Evolutionary conservation across 1,140 invertebrate genomes (phyloP), one percentile per base, ranked within the genome.

Genomic region (Pantala flavescens): DNA sequence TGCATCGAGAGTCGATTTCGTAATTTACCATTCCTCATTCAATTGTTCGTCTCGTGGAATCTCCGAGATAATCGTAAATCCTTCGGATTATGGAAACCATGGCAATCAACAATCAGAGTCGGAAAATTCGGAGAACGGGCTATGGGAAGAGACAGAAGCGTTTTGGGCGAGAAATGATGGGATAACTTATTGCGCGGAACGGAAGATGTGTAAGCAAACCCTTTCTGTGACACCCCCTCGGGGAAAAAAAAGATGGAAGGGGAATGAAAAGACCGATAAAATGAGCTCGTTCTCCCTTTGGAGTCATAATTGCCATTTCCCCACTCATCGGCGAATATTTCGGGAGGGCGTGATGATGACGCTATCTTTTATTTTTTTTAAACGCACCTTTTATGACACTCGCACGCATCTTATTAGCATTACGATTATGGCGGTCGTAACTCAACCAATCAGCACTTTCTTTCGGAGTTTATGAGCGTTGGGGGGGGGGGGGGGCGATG

Each of bases 321-420:
- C 49, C 49, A 3, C 49, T 63, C 49, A 63, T 63, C 12, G 49
- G 49, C 49, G 49, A 63, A 12, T 16, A 7, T 19, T 63, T 16
- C 3, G 49, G 3, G 49, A 5, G 49, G 49, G 49, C 49, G 49
- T 63, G 49, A 12, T 63, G 49, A 63, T 63, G 49, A 21, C n/a
- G 49, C 49, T 21, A n/a, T n/a, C n/a, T n/a, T n/a, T n/a, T n/a
- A n/a, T n/a, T n/a, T n/a, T 63, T 63, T 63, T 63, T 63, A 63
- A 63, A 63, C 49, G 49, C 49, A 63, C 49, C 49, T 63, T 63
- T 63, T 63, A 63, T 63, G 49, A 63, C 49, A 63, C 49, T 63
- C 49, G 49, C 49, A 63, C 49, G 49, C 49, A 7, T 12, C 49
- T 63, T 63, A 63, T 63, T 63, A 63, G 49, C 49, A 63, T 63